Evolutionary conservation across 35 echinoderm and acorn worm genomes (phyloP), one percentile per base, ranked within the genome.

Genomic region (Lytechinus variegatus): DNA sequence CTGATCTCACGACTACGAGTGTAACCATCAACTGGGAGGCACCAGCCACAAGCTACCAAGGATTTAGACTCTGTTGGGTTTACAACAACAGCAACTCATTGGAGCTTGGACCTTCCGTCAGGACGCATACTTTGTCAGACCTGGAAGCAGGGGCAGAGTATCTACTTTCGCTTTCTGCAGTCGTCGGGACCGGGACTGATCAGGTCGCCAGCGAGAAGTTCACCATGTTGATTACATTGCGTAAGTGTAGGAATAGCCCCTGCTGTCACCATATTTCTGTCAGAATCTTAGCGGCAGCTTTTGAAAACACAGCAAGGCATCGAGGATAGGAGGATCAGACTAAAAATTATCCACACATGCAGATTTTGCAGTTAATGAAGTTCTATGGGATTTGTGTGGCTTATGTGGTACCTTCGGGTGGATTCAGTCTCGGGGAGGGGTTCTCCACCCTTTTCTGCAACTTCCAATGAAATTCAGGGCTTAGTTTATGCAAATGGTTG

Each of bases 191-290:
- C 3, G 92, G 92, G n/a, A 13, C 11, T 5, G 19, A 57, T 54
- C 92, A 93, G 54, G 21, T 93, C 27, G 4, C 21, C 10, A 93
- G 92, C 55, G 92, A 93, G 54, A 93, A 93, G 92, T 27, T 93
- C 92, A 55, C 52, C 11, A 54, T 11, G 2, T 56, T 54, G 4
- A 54, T 93, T 54, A 93, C 53, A 16, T 54, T 93, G 28, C 11
- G 92, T 93, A 57, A 93, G 92, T 93, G 28, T 13, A 56, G 55
- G 13, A 58, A 13, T 11, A 58, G 13, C 9, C 8, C 6, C 13
- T 13, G 56, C 56, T 11, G 56, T 58, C 56, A 58, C 56, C 56
- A 2, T 58, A 58, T 9, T 13, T 13, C 56, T 58, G 33, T 44
- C 33, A 44, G 2, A 44, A 44, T 44, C 33, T 44, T 44, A 44